Conservation (phyloP, 2,888 invertebrate genomes). For the Ischnura elegans region DNA sequence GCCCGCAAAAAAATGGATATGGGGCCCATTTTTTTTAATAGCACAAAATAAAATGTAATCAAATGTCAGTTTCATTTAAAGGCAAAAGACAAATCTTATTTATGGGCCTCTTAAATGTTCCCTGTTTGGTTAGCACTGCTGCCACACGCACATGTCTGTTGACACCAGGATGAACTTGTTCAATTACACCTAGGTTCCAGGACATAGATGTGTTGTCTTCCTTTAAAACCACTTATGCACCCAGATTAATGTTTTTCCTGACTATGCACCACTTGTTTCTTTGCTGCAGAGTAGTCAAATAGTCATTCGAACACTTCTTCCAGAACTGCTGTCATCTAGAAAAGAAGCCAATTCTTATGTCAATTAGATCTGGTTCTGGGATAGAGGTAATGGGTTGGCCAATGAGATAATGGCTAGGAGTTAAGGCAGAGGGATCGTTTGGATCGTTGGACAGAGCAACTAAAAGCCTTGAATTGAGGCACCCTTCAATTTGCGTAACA, state of each 20-base stretch:
- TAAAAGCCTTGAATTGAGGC: not conserved
- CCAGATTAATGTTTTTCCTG: no score
- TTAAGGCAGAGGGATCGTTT: not conserved
- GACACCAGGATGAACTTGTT: no score
- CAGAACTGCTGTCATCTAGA: constrained; percentile 32
- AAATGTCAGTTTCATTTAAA: not conserved
- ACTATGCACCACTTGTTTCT: no score
- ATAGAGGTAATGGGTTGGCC: not conserved
- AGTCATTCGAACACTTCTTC: no score
- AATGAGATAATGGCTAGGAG: constrained; percentile 4
- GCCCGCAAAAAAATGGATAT: not conserved
- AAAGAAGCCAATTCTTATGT: not conserved
- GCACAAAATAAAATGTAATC: not conserved
- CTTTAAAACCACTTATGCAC: not conserved
- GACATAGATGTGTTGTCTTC: not conserved
- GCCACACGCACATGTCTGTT: not conserved
- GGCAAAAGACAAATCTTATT: no score
- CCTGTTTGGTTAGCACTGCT: not conserved
- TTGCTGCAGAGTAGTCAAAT: no score
- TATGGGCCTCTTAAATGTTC: constrained; percentile 2
- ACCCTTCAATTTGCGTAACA: constrained; percentile 16
- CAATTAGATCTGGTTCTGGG: not conserved
- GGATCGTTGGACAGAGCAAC: constrained; percentile 21
- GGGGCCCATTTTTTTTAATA: not conserved
- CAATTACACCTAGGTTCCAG: not conserved